These are phyloP conservation scores for Chrysomallon squamiferum DNA, from an alignment of 1,140 invertebrate species.

Conservation along the genomic window DNA sequence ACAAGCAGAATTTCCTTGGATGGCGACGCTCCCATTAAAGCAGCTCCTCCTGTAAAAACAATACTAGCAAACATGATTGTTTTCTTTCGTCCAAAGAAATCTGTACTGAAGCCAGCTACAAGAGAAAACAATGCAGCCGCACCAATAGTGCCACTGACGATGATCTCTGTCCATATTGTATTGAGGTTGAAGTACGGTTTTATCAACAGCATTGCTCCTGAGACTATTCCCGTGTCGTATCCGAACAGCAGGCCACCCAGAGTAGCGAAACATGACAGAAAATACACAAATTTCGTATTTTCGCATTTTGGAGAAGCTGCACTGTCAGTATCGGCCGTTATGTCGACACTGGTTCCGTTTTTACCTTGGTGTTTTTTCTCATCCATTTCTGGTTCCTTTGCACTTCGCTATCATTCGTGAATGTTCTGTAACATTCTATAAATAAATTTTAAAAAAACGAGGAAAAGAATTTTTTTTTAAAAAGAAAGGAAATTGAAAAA, in stretches of 20 bases:
- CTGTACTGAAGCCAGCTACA: conserved; percentile 42
- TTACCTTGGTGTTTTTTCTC: too few relatives aligned
- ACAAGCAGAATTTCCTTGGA: conserved; percentile 45
- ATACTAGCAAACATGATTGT: conserved; percentile 53
- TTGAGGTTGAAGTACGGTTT: conserved; percentile 41
- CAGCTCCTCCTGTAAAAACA: conserved; percentile 48
- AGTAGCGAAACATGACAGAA: conserved; percentile 54
- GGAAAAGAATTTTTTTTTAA: too few relatives aligned
- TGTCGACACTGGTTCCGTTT: too few relatives aligned
- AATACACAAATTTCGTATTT: conserved; percentile 44
- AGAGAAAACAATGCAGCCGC: conserved; percentile 53
- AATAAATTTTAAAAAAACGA: too few relatives aligned
- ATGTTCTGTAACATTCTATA: too few relatives aligned
- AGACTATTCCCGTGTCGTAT: conserved; percentile 74
- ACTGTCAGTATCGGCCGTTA: too few relatives aligned
- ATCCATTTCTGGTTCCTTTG: too few relatives aligned
- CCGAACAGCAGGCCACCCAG: conserved; percentile 73
- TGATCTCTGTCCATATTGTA: conserved; percentile 47
- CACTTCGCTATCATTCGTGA: too few relatives aligned
- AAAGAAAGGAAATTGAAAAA: too few relatives aligned
- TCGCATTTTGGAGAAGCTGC: too few relatives aligned
- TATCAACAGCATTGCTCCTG: conserved; percentile 70
- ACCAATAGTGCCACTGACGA: conserved; percentile 51
- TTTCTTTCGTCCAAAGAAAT: conserved; percentile 44
- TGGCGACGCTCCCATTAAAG: conserved; percentile 41